Conservation (phyloP, 2,113 vertebrate species). For the Chrysochloris asiatica region DNA sequence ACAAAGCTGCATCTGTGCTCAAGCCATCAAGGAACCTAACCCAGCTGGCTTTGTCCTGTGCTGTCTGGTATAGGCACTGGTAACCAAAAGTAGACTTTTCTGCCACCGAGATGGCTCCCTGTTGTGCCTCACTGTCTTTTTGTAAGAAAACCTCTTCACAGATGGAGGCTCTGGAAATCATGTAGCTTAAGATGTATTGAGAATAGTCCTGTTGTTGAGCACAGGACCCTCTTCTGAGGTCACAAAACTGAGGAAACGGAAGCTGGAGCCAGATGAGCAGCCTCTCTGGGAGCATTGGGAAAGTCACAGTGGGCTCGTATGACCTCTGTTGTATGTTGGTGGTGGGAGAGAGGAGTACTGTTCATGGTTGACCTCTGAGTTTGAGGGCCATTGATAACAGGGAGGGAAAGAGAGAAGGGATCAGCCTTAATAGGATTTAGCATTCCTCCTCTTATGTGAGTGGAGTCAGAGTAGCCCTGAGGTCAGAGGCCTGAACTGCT, state of each 20-base stretch:
- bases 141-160: background rate
- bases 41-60: background rate
- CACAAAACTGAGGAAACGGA: background rate
- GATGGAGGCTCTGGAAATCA: background rate
- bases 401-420: background rate
- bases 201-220: background rate
- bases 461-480: background rate
- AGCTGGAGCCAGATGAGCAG: background rate
- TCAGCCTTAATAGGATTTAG: background rate
- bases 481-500: background rate
- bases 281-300: background rate
- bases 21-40: background rate
- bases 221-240: background rate
- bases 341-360: background rate
- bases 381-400: background rate
- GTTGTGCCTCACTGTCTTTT: background rate
- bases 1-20: background rate
- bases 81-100: background rate
- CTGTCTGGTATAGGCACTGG: background rate
- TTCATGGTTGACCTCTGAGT: background rate
- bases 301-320: background rate
- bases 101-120: background rate
- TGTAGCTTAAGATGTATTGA: background rate
- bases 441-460: too few species aligned
- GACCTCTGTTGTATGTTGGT: background rate